phyloP scores from a whole-genome alignment of 1,140 invertebrate species.

The Pseudachorutes palmiensis region DNA sequence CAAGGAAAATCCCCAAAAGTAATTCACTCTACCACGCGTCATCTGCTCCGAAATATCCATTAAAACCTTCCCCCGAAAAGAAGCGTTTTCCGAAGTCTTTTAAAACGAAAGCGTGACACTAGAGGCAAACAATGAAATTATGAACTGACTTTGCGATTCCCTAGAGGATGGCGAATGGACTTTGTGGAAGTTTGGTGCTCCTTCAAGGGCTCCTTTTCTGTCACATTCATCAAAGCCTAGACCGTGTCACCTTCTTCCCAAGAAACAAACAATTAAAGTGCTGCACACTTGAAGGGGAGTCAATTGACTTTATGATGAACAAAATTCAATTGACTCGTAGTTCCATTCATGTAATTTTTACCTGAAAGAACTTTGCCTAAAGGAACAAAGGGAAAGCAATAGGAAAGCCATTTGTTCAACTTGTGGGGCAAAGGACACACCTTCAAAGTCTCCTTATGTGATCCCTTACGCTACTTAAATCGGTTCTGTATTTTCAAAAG shows the following conservation, averaged over 20 bases:
- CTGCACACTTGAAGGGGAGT: too few relatives aligned
- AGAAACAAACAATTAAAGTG: slow-evolving; percentile 5
- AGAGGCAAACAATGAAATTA: slow-evolving; percentile 14
- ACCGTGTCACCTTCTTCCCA: neutral
- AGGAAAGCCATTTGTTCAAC: slow-evolving; percentile 32
- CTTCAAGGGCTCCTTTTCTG: neutral
- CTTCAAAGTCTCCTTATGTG: slow-evolving; percentile 1
- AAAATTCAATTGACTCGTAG: slow-evolving; percentile 7
- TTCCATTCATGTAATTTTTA: neutral
- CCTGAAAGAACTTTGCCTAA: neutral
- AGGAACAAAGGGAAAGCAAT: slow-evolving; percentile 20
- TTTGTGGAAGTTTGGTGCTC: neutral
- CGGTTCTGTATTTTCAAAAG: neutral
- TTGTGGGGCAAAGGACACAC: slow-evolving; percentile 28
- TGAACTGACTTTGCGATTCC: slow-evolving; percentile 20
- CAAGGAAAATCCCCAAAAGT: neutral
- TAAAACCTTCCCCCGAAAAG: neutral
- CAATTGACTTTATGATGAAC: slow-evolving; percentile 1
- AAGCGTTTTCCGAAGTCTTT: neutral
- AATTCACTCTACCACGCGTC: slow-evolving; percentile 5
- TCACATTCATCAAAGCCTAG: slow-evolving; percentile 15
- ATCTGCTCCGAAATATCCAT: neutral
- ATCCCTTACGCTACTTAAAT: neutral
- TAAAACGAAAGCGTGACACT: slow-evolving; percentile 10
- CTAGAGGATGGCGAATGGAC: slow-evolving; percentile 5